Percentiles rank a stretch among this genome's conserved stretches.
phyloP scores from a whole-genome alignment of 2,797 vertebrate genomes.

The Macropus fuliginosus region DNA sequence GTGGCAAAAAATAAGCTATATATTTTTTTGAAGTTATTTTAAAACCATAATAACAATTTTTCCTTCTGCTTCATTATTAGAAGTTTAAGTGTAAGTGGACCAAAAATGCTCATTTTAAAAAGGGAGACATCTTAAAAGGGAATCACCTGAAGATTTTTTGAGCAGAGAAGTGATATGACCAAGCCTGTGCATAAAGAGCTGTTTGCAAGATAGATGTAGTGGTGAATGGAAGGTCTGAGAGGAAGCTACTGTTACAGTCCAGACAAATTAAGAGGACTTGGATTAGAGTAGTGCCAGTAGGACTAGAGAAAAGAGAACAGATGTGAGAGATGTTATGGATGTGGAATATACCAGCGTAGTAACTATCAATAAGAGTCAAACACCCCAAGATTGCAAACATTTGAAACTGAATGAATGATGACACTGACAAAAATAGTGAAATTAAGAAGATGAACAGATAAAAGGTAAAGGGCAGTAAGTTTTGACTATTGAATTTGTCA shows the following conservation, averaged over 20 bases:
- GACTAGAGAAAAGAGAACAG: not conserved
- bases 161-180: not conserved
- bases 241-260: not conserved
- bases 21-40: not conserved
- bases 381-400: not conserved
- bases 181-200: not conserved
- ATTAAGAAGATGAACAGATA: not conserved
- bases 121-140: not conserved
- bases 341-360: not conserved
- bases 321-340: not conserved
- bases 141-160: not conserved
- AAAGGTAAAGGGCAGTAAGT: not conserved
- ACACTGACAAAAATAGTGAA: not conserved
- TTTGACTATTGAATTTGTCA: not conserved
- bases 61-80: conserved; percentile 28
- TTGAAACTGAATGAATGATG: not conserved
- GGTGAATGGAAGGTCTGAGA: not conserved
- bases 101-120: not conserved
- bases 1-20: conserved; percentile 34
- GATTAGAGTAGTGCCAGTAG: not conserved
- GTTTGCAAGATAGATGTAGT: not conserved
- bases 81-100: not conserved
- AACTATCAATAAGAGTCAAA: not conserved
- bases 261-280: not conserved
- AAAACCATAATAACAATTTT: conserved; percentile 23